Evolutionary conservation across 2,797 vertebrate species (phyloP), one percentile per base, ranked within the genome.

Genomic region (Acanthis flammea): DNA sequence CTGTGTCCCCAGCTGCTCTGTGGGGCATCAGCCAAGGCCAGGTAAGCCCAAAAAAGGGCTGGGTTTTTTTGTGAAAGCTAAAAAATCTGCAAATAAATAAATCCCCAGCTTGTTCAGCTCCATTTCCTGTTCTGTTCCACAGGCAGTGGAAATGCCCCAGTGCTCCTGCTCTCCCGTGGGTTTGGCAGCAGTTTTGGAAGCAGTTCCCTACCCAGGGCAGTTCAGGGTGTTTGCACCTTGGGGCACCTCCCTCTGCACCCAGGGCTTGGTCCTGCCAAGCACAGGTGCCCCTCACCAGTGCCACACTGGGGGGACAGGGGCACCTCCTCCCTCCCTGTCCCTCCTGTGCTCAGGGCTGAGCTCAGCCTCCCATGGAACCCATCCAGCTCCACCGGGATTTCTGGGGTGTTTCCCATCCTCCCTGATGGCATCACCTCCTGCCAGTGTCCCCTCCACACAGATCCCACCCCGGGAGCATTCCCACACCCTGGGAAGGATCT

Each of bases 381-480:
- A 25, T 0, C 57, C 5, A 7, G 2, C 9, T 5, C 57, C 10
- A 1, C 0, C 0, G 65, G 63, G 57, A 35, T 31, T 77, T 30
- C 0, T 4, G 44, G 44, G 50, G 15, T 6, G 0, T 21, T 70
- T 35, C 2, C 87, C 93, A 72, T 12, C 61, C 0, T 12, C 14
- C 3, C 53, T 3, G 1, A 2, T 19, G 24, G n/a, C 35, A 57
- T 5, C 2, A 23, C 2, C 86, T 70, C 78, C 60, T 17, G 15
- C 0, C 2, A 10, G 54, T 0, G 27, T 14, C 17, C 68, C 75
- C 75, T 41, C 67, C 6, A 0, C 2, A 3, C 0, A 0, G 15
- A 19, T 4, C 12, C 33, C 74, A 28, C 6, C 44, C 2, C 12
- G 18, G 10, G 35, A 27, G 13, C 3, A 0, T 10, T 6, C 86